A percentile compares a stretch with the other conserved stretches of the same genome.
Evolutionary conservation across 2,888 invertebrate genomes (phyloP).

Genomic region (Tethea ocularis): DNA sequence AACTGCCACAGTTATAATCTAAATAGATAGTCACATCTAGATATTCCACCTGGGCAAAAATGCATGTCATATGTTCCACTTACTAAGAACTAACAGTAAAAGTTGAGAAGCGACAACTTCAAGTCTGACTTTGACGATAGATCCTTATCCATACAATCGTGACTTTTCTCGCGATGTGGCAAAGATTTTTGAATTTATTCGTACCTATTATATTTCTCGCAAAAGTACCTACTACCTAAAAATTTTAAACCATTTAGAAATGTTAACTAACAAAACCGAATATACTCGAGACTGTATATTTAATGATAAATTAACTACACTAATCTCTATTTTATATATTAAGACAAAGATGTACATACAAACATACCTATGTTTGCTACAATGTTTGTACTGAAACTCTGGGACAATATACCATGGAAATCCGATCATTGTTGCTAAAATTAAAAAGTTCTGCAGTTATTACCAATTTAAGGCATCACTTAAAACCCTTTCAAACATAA

Average conservation of each 20-base stretch:
- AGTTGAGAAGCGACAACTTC: not conserved
- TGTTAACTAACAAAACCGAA: no score
- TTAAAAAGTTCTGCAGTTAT: not conserved
- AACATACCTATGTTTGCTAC: no score
- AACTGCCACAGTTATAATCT: not conserved
- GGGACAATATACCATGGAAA: not conserved
- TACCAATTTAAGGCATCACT: not conserved
- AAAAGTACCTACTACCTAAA: no score
- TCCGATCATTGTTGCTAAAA: not conserved
- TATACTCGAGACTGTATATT: no score
- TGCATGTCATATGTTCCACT: not conserved
- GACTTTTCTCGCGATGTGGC: not conserved
- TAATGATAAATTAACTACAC: no score
- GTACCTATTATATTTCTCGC: not conserved
- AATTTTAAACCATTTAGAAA: no score
- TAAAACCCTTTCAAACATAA: no score
- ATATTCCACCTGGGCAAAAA: not conserved
- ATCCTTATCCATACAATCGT: not conserved
- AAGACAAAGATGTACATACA: no score
- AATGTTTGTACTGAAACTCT: not conserved
- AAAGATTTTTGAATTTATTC: not conserved
- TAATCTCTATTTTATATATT: no score
- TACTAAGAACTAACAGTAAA: constrained; percentile 1
- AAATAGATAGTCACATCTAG: not conserved
- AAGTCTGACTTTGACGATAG: not conserved